Base-by-base conservation (phyloP, 2,797 vertebrate species). In the Buceros bicornis region DNA sequence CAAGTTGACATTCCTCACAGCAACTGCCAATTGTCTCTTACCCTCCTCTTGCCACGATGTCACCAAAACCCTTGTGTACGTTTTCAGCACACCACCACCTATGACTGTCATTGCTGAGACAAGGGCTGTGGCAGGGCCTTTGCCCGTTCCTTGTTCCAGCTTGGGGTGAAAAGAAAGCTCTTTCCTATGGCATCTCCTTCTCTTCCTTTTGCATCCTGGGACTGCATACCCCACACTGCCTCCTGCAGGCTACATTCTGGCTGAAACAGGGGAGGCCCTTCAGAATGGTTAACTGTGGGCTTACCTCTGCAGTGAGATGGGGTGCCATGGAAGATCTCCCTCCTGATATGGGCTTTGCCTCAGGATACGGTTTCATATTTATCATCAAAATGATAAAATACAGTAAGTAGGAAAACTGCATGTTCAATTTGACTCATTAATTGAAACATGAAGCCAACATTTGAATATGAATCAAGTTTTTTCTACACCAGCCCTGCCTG, bases 391-490 rank as follows among this genome's bases (percentile, higher is more conserved):
- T 48, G 15, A 70, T 61, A 71, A 80, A 84, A 53, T 31, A 35
- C 61, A 89, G 45, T 73, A 64, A 77, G 33, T 8, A 65, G 69
- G 71, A 57, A 82, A 95, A 84, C 65, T 29, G 22, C 16, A 29
- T 25, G 29, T 20, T 37, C 53, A 15, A 47, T 60, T 71, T 3
- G 24, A 66, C 57, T 80, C 47, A 33, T 57, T 93, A 80, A 73
- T 88, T 92, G 73, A 70, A 77, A 90, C 22, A 12, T 9, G 31
- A 94, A 97, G 83, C 56, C 87, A 94, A 87, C 37, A 51, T 73
- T 74, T 79, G 91, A 96, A 87, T 15, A 24, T 4, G 7, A 84
- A 87, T 7, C n/a, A 29, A 67, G 54, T 51, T 81, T 67, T 28
- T 26, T 64, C 42, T 62, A 43, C 31, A 40, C 24, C 33, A 87